phyloP scores from a whole-genome alignment of 1,140 invertebrate species.

The Schlechtendalia chinensis region DNA sequence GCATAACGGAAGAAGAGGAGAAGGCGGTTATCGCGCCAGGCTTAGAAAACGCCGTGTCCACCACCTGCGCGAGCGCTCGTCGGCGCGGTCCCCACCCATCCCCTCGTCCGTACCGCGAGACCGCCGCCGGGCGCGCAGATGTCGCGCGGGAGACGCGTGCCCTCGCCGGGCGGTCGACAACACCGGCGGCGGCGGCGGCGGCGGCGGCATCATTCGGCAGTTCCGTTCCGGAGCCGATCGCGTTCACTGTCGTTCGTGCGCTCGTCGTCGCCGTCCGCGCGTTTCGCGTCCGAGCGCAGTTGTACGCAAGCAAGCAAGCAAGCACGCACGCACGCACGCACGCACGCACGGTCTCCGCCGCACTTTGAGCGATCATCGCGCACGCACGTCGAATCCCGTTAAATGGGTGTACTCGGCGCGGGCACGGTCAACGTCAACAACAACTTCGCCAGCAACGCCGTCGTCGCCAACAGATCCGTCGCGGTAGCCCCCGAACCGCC shows the following conservation, averaged over 20 bases:
- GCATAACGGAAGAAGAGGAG: too few species aligned
- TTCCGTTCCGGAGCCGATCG: slow-evolving; percentile 39
- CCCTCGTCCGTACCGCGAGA: too few species aligned
- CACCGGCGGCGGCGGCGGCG: slow-evolving; percentile 2
- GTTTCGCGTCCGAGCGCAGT: too few species aligned
- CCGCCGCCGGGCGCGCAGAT: slow-evolving; percentile 15
- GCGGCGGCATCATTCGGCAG: background rate
- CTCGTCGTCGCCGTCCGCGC: background rate
- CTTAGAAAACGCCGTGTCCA: background rate
- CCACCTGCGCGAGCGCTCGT: background rate
- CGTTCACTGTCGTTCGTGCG: slow-evolving; percentile 4
- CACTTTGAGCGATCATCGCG: background rate
- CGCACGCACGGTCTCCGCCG: background rate
- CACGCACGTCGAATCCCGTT: background rate
- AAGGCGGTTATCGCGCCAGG: background rate
- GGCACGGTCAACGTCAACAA: slow-evolving; percentile 8
- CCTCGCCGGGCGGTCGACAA: slow-evolving; percentile 26
- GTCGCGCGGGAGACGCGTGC: slow-evolving; percentile 45
- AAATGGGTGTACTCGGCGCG: slow-evolving; percentile 42
- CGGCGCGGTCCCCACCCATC: background rate
- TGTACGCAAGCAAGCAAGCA: too few species aligned
- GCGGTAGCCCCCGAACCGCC: slow-evolving; percentile 35
- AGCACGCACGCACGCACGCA: too few species aligned
- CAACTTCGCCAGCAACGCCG: background rate
- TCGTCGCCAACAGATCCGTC: slow-evolving; percentile 8